Evolutionary conservation across 2,888 invertebrate genomes (phyloP), one percentile per base, ranked within the genome.

Genomic region (Brassicogethes aeneus): DNA sequence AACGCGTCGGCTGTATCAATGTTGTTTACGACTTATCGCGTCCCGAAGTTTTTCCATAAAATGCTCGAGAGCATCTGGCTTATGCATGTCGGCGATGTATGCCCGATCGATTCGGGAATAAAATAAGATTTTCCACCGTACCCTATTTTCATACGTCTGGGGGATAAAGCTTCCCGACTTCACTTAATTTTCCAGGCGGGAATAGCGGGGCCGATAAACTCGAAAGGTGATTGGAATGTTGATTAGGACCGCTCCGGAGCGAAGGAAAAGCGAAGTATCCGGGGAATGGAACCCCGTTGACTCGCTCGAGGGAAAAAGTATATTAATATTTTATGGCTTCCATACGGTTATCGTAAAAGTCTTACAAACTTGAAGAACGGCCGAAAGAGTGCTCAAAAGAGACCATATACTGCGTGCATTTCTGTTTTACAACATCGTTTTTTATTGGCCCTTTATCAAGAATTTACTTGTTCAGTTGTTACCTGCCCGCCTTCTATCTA

Each of bases 211-310:
- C 59, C 64, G 65, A 65, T 65, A 66, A 65, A 65, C 61, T 65
- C 63, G 55, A 60, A 56, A 64, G 64, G 64, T 65, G 66, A 66
- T 66, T 63, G 66, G 66, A 66, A 66, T 66, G 65, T 62, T 66
- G 66, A 66, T 66, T 65, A 66, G 64, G 62, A n/a, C n/a, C n/a
- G n/a, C n/a, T n/a, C n/a, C n/a, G n/a, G n/a, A n/a, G n/a, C 49
- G 54, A 56, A 53, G 54, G 50, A 56, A 57, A 53, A 50, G 53
- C 53, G 53, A 51, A 53, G 50, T 51, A 48, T 55, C 53, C 49
- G 41, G 45, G 44, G 23, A 23, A 7, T 23, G 5, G 23, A 5
- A 13, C 12, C 12, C 32, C 32, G 8, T 12, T 13, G 13, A 12
- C 8, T 5, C 32, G 36, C 13, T 29, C 37, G 44, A 45, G 44